phyloP scores from a whole-genome alignment of 2,888 invertebrate species.

The Microctonus brassicae region DNA sequence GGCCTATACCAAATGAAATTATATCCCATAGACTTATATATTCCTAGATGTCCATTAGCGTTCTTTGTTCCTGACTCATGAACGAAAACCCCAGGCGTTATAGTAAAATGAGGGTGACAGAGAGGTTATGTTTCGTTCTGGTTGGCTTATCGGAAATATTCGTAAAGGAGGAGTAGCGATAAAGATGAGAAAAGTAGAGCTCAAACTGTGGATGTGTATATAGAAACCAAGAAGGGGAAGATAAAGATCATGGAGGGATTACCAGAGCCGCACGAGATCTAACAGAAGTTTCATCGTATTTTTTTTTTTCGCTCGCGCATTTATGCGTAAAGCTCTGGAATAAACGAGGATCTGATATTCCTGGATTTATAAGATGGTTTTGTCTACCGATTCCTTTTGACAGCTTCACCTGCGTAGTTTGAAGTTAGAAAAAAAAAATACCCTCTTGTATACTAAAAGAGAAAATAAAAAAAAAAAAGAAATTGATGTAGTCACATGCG shows the following conservation, averaged over 20 bases:
- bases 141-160: not conserved
- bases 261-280: slow-evolving; percentile 25
- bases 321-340: slow-evolving; percentile 23
- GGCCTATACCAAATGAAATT: slow-evolving; percentile 40
- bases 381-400: slow-evolving; percentile 31
- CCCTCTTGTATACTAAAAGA: no score
- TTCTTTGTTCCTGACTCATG: slow-evolving; percentile 36
- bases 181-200: not conserved
- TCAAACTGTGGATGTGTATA: not conserved
- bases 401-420: slow-evolving; percentile 6
- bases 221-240: slow-evolving; percentile 23
- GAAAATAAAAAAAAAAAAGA: no score
- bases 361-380: slow-evolving; percentile 34
- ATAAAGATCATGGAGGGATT: slow-evolving; percentile 42
- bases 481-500: not conserved
- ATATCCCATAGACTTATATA: slow-evolving; percentile 33
- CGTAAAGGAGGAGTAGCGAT: not conserved
- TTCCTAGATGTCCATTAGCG: slow-evolving; percentile 40
- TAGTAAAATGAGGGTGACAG: not conserved
- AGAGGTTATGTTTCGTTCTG: not conserved
- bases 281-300: slow-evolving; percentile 9
- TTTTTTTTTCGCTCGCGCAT: slow-evolving; percentile 7
- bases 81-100: slow-evolving; percentile 5
- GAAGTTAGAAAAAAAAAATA: not conserved
- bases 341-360: slow-evolving; percentile 36